Evolutionary conservation across 2,888 invertebrate genomes (phyloP).

Genomic region (Ischnus inquisitorius): DNA sequence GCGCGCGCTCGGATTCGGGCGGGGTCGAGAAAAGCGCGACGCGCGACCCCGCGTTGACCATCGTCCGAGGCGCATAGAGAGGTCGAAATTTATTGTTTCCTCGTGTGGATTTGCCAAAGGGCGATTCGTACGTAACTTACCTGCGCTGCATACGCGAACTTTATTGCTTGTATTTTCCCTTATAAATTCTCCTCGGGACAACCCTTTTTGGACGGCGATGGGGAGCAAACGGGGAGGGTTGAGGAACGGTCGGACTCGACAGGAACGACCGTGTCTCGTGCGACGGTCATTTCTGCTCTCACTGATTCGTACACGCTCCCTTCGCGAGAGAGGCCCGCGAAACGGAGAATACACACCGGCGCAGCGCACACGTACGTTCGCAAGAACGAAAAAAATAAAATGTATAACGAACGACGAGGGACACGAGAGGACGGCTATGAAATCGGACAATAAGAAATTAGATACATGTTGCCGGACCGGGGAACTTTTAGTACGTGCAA

Average conservation of each 20-base stretch:
- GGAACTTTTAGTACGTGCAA: slow-evolving; percentile 75
- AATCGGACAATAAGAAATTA: slow-evolving; percentile 81
- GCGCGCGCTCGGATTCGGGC: slow-evolving; percentile 39
- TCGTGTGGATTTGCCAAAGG: slow-evolving; percentile 57
- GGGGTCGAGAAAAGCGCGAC: slow-evolving; percentile 41
- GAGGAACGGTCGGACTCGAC: slow-evolving; percentile 21
- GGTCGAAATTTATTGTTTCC: slow-evolving; percentile 38
- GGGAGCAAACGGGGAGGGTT: slow-evolving; percentile 55
- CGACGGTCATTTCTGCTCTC: slow-evolving; percentile 57
- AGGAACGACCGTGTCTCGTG: slow-evolving; percentile 54
- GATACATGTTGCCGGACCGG: slow-evolving; percentile 75
- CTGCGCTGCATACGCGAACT: slow-evolving; percentile 70
- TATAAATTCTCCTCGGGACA: slow-evolving; percentile 80
- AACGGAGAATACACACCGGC: slow-evolving; percentile 34
- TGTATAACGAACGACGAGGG: slow-evolving; percentile 67
- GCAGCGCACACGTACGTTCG: slow-evolving; percentile 20
- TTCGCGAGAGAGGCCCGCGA: slow-evolving; percentile 38
- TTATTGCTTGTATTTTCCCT: slow-evolving; percentile 84
- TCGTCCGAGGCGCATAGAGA: neutral
- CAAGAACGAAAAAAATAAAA: slow-evolving; percentile 56
- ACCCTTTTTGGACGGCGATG: slow-evolving; percentile 67
- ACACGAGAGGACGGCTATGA: slow-evolving; percentile 71
- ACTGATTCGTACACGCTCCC: slow-evolving; percentile 23
- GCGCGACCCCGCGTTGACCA: slow-evolving; percentile 49
- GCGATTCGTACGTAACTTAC: slow-evolving; percentile 56